Evolutionary conservation across 2,113 vertebrate species (phyloP), one percentile per base, ranked within the genome.

Genomic region (Pygoscelis adeliae): DNA sequence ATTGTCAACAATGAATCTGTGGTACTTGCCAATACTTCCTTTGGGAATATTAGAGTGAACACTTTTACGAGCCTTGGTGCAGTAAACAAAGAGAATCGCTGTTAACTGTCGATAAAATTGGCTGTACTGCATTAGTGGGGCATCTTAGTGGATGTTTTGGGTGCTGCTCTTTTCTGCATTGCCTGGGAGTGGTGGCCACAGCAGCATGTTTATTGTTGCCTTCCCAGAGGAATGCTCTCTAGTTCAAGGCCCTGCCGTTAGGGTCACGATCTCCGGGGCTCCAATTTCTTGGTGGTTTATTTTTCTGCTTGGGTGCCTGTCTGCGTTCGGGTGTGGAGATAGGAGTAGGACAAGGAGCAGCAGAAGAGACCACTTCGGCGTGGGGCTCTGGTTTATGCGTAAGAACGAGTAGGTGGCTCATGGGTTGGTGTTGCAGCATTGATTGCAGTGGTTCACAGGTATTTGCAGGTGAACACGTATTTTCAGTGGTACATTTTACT

Each of bases 1-100:
- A 87, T 90, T 96, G 96, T 87, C 95, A 91, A 71, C 59, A 88
- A 36, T 42, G 87, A 80, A 55, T 90, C 67, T 52, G 50, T 83
- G 67, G 30, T 66, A 87, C 59, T 92, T 93, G 13, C 65, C 72
- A 34, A 56, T 86, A 97, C 89, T 97, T 79, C 83, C 52, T 91
- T 72, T 93, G 88, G 88, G 92, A 94, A 65, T 92, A 76, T 76
- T 88, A 38, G 44, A 79, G 59, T 61, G 62, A 69, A 50, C 21
- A 10, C 40, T 26, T 52, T 96, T 81, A 69, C 0, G 5, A 67
- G 79, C 73, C 61, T 59, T 69, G 73, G 6, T 85, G 49, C 67
- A 87, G 74, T 91, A 70, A 76, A 79, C n/a, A 88, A 90, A 71
- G 71, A 71, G 71, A 71, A 34, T 11, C 5, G 5, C 42, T 71